phyloP scores from a whole-genome alignment of 2,888 invertebrate species.

The Diploptera punctata region DNA sequence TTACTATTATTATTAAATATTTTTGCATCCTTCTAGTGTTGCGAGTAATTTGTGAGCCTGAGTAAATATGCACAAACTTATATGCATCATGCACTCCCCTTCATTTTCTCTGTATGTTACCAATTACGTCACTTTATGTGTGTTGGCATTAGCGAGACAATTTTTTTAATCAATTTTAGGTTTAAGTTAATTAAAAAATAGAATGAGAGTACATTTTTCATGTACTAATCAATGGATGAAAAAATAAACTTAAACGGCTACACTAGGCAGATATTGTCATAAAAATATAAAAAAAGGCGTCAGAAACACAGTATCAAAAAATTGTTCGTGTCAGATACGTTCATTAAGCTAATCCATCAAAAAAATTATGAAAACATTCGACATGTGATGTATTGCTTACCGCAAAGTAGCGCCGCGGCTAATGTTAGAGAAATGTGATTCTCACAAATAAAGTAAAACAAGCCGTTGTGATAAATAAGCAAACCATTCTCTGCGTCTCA shows the following conservation, averaged over 20 bases:
- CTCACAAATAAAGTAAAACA: no score
- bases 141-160: not conserved
- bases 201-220: not conserved
- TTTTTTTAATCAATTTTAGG: conserved; percentile 11
- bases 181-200: conserved; percentile 17
- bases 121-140: conserved; percentile 1
- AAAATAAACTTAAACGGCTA: not conserved
- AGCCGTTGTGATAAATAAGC: no score
- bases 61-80: no score
- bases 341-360: conserved; percentile 15
- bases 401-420: not conserved
- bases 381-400: not conserved
- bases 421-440: not conserved
- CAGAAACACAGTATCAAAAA: conserved; percentile 2
- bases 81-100: no score
- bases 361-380: conserved; percentile 5
- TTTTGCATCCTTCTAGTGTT: no score
- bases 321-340: not conserved
- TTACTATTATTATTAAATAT: no score
- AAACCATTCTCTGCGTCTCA: no score
- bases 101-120: not conserved
- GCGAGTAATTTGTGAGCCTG: no score
- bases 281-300: not conserved
- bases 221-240: no score
- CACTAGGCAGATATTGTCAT: not conserved